Evolutionary conservation across 2,797 vertebrate species (phyloP), one percentile per base, ranked within the genome.

Genomic region (Silurus lanzhouensis): DNA sequence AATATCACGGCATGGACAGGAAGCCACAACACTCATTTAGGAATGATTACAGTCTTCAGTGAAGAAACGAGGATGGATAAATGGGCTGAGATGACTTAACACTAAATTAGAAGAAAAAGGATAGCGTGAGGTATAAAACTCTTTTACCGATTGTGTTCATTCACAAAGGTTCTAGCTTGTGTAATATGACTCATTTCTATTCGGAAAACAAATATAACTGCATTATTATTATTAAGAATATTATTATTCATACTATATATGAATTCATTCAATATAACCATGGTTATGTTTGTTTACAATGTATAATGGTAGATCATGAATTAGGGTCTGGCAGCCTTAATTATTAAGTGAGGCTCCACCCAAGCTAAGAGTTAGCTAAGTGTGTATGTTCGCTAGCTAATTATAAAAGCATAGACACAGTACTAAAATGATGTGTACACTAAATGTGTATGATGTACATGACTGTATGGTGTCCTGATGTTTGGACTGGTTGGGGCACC

Each of bases 1-100:
- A 63, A 74, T 70, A 57, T 83, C 80, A 31, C 25, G 55, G 60
- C 57, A 27, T 60, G 82, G 17, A 85, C 83, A 83, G 74, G 75
- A 82, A 87, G 63, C 85, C 78, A 68, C 82, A 82, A 76, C 68
- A 68, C 63, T 83, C 82, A 82, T 82, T 82, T 81, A 86, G 22
- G 25, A 48, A 27, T 46, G 63, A 86, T 86, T 86, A 82, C 72
- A 82, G 75, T 63, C 82, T 76, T 80, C 27, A 55, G 52, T 44
- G 66, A 15, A 17, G 71, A 70, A 83, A 84, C n/a, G 25, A 78
- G 27, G 70, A 81, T 52, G 76, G n/a, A 82, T 66, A 75, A 63
- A 46, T 66, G 66, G 8, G 81, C 9, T 68, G 25, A 38, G 38
- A 66, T 71, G 52, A 81, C 64, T 72, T 67, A n/a, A 57, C 38